These are phyloP conservation scores for Phoeniculus purpureus DNA, from an alignment of 2,797 vertebrate species.

Conservation along the genomic window DNA sequence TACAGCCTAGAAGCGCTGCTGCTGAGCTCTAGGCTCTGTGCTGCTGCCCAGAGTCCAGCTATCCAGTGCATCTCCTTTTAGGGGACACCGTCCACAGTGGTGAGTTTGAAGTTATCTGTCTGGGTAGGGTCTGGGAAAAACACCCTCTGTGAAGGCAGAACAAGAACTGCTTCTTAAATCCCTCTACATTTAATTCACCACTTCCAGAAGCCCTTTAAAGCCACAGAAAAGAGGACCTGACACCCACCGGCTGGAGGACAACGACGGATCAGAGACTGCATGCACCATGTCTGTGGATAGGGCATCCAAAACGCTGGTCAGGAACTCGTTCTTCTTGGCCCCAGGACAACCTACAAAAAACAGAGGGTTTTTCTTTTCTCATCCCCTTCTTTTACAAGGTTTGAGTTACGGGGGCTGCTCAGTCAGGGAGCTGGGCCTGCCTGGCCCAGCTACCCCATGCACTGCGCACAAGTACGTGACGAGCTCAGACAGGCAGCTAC, in stretches of 20 bases:
- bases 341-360: slow-evolving; percentile 91
- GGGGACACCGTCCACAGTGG: background rate
- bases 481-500: background rate
- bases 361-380: background rate
- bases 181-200: background rate
- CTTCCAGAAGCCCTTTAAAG: background rate
- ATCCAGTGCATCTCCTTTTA: background rate
- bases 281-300: slow-evolving; percentile 98
- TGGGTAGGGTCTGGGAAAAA: background rate
- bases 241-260: slow-evolving; percentile 88
- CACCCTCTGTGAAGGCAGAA: background rate
- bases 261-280: slow-evolving; percentile 88
- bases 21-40: background rate
- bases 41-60: background rate
- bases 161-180: background rate
- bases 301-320: slow-evolving; percentile 94
- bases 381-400: background rate
- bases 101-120: background rate
- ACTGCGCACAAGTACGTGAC: background rate
- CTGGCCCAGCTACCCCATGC: background rate
- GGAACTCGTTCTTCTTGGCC: slow-evolving; percentile 93
- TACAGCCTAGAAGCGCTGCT: background rate
- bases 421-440: background rate
- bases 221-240: background rate
- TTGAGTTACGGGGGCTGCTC: background rate